Conservation (phyloP, 2,113 vertebrate genomes). For the Australoheros scitulus region DNA sequence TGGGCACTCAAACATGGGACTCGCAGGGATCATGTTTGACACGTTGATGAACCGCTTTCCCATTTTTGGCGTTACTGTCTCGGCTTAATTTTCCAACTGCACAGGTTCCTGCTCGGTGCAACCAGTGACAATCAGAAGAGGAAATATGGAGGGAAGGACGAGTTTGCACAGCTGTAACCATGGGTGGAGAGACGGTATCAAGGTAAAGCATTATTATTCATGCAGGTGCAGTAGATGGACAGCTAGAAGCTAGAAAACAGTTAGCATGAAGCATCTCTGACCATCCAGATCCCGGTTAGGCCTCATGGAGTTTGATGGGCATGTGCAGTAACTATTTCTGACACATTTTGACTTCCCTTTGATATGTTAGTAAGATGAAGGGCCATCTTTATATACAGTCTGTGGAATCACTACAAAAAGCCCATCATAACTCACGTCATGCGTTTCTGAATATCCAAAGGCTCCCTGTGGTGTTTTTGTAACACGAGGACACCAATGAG, state of each 20-base stretch:
- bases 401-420: neutral
- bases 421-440: neutral
- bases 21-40: neutral
- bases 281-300: fast-evolving
- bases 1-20: too few relatives aligned
- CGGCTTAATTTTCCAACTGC: too few relatives aligned
- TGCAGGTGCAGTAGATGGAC: neutral
- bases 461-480: neutral
- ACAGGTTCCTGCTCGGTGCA: neutral
- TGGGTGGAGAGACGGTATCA: neutral
- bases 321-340: neutral
- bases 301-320: fast-evolving
- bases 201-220: neutral
- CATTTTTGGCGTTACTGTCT: neutral
- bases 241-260: neutral
- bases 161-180: neutral
- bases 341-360: neutral
- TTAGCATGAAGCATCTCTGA: neutral
- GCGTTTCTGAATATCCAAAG: neutral
- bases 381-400: neutral
- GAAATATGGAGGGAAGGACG: neutral
- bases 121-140: neutral
- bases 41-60: neutral
- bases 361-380: neutral
- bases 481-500: neutral